Evolutionary conservation across 2,113 vertebrate species (phyloP), one percentile per base, ranked within the genome.

Genomic region (Aythya baeri): DNA sequence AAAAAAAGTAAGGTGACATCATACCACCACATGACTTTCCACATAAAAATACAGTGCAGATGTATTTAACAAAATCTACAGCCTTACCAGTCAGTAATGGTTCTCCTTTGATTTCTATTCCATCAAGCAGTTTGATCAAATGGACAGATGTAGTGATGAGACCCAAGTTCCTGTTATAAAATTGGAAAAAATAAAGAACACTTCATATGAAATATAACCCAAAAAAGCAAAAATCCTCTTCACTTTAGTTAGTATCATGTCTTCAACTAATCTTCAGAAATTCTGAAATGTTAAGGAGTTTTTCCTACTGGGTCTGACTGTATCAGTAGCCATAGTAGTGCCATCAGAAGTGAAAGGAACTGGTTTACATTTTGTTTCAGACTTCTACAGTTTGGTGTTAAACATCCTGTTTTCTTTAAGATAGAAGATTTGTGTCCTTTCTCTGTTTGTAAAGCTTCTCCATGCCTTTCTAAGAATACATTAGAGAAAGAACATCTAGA

Each of bases 91-190:
- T 96, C 91, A 98, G 29, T 55, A 97, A 75, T 31, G 94, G 86
- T 17, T 98, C 98, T 77, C 93, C 96, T 50, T 97, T 96, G 59
- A 74, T 77, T 55, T 96, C 87, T 41, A 98, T 92, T 43, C 97
- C 96, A 73, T 98, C 97, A 71, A 98, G 97, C 58, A 98, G 94
- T 63, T 97, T 88, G 79, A 98, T 95, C 92, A 98, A 84, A 58
- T 88, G 90, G 61, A 98, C 95, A 25, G 98, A 97, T 2, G 91
- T 43, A 2, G 96, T 88, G 46, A 98, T 97, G 11, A 98, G 88
- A 89, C 97, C 97, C 97, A 98, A 85, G 74, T 89, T 97, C 91
- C 98, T 98, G 62, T 58, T n/a, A 52, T 84, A 59, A 50, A 68
- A 92, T 73, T 36, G 36, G 29, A 52, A 17, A 32, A 34, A 74